phyloP scores from a whole-genome alignment of 2,888 invertebrate species.

The Limnephilus marmoratus region DNA sequence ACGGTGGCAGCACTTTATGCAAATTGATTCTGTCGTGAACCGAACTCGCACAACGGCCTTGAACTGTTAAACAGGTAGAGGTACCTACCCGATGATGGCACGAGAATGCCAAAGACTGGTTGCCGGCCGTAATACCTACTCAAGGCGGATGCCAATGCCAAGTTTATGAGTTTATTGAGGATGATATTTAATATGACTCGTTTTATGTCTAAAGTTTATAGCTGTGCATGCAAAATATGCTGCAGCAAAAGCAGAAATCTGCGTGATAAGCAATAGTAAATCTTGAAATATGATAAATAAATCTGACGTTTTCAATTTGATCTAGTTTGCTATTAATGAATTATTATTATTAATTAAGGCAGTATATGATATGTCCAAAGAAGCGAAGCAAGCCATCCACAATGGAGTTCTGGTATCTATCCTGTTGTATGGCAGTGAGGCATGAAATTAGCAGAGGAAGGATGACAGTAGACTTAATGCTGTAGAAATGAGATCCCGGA shows the following conservation, averaged over 20 bases:
- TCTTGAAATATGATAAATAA: too few relatives aligned
- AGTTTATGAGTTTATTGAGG: not conserved
- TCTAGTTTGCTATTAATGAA: too few relatives aligned
- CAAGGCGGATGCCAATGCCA: not conserved
- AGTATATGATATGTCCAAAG: too few relatives aligned
- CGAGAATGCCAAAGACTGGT: not conserved
- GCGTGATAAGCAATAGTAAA: too few relatives aligned
- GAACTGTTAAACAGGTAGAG: not conserved
- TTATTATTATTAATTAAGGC: too few relatives aligned
- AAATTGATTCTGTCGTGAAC: slow-evolving; percentile 31
- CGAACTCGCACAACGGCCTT: slow-evolving; percentile 15
- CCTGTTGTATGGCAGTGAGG: too few relatives aligned
- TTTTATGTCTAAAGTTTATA: not conserved
- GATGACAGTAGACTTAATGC: too few relatives aligned
- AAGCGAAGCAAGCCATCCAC: too few relatives aligned
- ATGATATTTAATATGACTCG: not conserved
- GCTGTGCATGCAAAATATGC: not conserved
- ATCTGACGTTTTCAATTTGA: too few relatives aligned
- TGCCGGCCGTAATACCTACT: not conserved
- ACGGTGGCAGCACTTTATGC: slow-evolving; percentile 22
- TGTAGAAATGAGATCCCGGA: too few relatives aligned
- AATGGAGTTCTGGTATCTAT: too few relatives aligned
- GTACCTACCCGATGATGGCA: not conserved
- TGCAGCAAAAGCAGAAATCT: not conserved
- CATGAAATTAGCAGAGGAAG: too few relatives aligned